phyloP scores from a whole-genome alignment of 2,113 vertebrate species.

The Galeopterus variegatus region DNA sequence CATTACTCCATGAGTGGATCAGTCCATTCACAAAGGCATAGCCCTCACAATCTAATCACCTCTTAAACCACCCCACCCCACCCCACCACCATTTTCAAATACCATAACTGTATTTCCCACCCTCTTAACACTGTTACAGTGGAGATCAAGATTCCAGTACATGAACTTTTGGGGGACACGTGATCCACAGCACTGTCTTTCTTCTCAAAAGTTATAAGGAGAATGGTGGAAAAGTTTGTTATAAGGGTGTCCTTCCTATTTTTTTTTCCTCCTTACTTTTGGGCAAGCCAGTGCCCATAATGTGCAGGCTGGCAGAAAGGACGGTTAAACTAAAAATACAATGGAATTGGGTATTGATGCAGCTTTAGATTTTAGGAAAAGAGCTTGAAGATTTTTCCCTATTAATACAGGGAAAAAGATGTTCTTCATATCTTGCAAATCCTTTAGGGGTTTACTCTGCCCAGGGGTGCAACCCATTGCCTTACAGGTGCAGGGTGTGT shows the following conservation, averaged over 20 bases:
- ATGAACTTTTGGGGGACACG: too few species aligned
- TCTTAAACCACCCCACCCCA: too few species aligned
- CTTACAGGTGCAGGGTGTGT: not conserved
- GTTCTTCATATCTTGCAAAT: not conserved
- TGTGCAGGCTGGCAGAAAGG: not conserved
- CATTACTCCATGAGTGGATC: too few species aligned
- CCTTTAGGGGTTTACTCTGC: not conserved
- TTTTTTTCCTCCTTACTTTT: not conserved
- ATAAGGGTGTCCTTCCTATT: not conserved
- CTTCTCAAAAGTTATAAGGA: not conserved
- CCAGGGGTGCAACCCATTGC: too few species aligned
- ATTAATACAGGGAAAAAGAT: not conserved
- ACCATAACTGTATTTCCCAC: too few species aligned
- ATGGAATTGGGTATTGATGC: not conserved
- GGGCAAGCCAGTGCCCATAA: not conserved
- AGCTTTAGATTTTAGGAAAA: slow-evolving; percentile 1
- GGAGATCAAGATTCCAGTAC: too few species aligned
- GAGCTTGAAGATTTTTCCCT: not conserved
- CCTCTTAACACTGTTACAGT: too few species aligned
- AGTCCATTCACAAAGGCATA: too few species aligned
- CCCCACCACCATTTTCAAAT: too few species aligned
- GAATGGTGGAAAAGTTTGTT: not conserved
- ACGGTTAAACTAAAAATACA: not conserved
- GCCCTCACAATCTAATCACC: too few species aligned
- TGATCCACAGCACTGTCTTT: not conserved